Percentiles rank a stretch among this genome's conserved stretches.
Conservation (phyloP, 2,888 invertebrate genomes). For the Dicycla oo region DNA sequence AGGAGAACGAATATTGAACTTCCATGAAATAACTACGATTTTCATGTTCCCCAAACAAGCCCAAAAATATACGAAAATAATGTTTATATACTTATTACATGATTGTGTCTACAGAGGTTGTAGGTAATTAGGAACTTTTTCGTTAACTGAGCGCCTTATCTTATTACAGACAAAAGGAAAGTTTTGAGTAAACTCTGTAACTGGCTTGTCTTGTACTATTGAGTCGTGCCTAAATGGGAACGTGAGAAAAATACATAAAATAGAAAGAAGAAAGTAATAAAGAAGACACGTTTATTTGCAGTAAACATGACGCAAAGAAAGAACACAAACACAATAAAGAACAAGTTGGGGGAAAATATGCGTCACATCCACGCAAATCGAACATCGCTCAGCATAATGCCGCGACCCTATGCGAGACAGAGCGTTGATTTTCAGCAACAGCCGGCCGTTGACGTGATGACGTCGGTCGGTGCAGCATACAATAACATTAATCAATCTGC, state of each 20-base stretch:
- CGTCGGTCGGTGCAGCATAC: no score
- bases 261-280: no score
- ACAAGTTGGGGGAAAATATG: no score
- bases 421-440: no score
- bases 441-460: no score
- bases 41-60: conserved; percentile 1
- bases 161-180: conserved; percentile 52
- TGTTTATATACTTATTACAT: conserved; percentile 29
- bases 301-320: no score
- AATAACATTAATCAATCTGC: no score
- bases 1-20: background rate
- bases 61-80: conserved; percentile 9
- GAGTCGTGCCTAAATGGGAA: conserved; percentile 19
- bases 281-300: no score
- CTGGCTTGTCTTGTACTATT: conserved; percentile 21
- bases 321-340: no score
- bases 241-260: background rate
- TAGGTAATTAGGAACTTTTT: conserved; percentile 58
- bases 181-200: conserved; percentile 42
- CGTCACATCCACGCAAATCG: no score
- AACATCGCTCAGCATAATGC: no score
- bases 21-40: background rate
- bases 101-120: conserved; percentile 41
- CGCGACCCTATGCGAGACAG: no score
- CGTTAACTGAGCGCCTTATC: conserved; percentile 57